Percentiles rank a stretch among this genome's conserved stretches.
phyloP scores from a whole-genome alignment of 1,140 invertebrate genomes.

The Ostrea edulis region DNA sequence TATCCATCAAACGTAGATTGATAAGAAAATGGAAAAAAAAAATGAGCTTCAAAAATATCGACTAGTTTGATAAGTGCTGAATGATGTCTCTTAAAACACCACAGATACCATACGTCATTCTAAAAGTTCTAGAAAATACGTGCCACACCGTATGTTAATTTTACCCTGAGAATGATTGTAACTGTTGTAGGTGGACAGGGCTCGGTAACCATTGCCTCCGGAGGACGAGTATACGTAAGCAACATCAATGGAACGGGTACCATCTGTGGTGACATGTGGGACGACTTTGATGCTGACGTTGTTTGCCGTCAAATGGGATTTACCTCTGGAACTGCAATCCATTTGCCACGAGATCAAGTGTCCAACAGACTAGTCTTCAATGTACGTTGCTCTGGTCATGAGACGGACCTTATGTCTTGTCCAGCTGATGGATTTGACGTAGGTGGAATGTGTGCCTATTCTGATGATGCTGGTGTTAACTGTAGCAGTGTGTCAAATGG shows the following conservation, averaged over 20 bases:
- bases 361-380: background rate
- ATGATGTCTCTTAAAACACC: too few relatives aligned
- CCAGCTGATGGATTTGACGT: background rate
- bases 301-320: slow-evolving; percentile 25
- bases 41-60: too few relatives aligned
- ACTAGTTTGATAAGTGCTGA: too few relatives aligned
- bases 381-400: too few relatives aligned
- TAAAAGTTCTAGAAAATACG: too few relatives aligned
- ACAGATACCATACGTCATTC: too few relatives aligned
- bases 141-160: too few relatives aligned
- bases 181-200: background rate
- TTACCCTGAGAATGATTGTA: background rate
- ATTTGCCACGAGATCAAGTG: background rate
- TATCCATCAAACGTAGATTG: too few relatives aligned
- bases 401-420: background rate
- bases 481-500: background rate
- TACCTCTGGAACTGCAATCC: slow-evolving; percentile 8
- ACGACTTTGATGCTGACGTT: background rate
- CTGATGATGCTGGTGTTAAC: background rate
- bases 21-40: too few relatives aligned
- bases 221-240: background rate
- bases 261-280: background rate
- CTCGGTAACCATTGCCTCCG: background rate
- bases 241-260: background rate
- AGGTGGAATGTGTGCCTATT: too few relatives aligned